Base-by-base conservation (phyloP, 2,888 invertebrate genomes). In the Dorcus hopei region DNA sequence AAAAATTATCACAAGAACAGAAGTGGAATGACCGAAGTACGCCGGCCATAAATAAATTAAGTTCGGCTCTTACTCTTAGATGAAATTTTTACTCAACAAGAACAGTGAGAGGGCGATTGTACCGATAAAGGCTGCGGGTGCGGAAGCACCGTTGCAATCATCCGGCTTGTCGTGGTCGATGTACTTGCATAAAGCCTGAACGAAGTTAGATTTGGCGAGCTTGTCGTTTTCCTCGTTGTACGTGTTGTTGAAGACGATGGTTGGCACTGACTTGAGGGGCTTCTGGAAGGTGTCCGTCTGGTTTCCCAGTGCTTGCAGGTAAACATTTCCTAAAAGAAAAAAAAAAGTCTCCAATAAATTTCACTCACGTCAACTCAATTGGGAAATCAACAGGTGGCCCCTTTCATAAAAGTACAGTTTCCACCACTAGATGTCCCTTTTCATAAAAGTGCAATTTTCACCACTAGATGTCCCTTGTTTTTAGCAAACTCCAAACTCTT, bases 181-280 rank as follows among this genome's bases (percentile, higher is more conserved):
- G 57, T 76, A 71, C 61, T 80, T 77, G 74, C 88, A 88, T 2
- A 87, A 75, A 0, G 83, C 83, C 1, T 77, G 74, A 49, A 83
- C 81, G 58, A 89, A 82, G 70, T 87, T 80, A 2, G 73, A 75
- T 68, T 83, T 76, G 0, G 88, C 84, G 40, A 81, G 77, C 1
- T 83, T 80, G 58, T 83, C 86, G 2, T 80, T 75, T 0, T 80
- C 80, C 64, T 80, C 78, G 67, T 86, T 82, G 77, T 80, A 85
- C 78, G 82, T 81, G 81, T 84, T 81, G 64, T 87, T 85, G 68
- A 89, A 84, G 9, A 87, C 82, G 11, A 89, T 76, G 4, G 87
- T 87, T 7, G 89, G 89, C 16, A 89, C 89, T 61, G 83, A 85
- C 26, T 75, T 70, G 9, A 89, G 77, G 0, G 59, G 55, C 9